These are phyloP conservation scores for Argyresthia albistria DNA, from an alignment of 2,888 invertebrate genomes.

Conservation along the genomic window DNA sequence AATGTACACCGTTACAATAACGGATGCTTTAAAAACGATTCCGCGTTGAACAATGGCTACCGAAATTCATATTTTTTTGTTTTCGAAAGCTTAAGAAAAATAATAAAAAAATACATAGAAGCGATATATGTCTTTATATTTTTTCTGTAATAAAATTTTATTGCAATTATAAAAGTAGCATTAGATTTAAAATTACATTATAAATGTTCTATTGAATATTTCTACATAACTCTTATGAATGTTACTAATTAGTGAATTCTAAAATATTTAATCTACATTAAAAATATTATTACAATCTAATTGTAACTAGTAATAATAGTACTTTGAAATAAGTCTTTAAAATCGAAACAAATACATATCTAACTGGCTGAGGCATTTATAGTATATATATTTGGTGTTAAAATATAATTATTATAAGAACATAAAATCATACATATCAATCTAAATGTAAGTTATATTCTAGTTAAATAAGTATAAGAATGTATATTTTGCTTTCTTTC, in stretches of 20 bases:
- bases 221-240: constrained; percentile 32
- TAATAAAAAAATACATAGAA: background rate
- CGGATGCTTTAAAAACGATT: background rate
- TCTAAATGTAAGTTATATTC: background rate
- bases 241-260: constrained; percentile 19
- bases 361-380: constrained; percentile 70
- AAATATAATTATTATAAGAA: constrained; percentile 22
- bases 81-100: background rate
- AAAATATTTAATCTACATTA: constrained; percentile 15
- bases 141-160: background rate
- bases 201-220: constrained; percentile 23
- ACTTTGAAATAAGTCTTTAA: constrained; percentile 47
- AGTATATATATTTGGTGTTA: constrained; percentile 51
- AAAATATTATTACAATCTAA: constrained; percentile 37
- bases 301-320: constrained; percentile 29
- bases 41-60: constrained; percentile 5
- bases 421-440: constrained; percentile 22
- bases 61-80: background rate
- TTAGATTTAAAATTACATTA: constrained; percentile 14
- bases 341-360: constrained; percentile 66
- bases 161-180: background rate
- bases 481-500: constrained; percentile 1
- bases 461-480: background rate
- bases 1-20: too few species aligned
- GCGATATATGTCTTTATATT: background rate